Evolutionary conservation across 2,888 invertebrate species (phyloP).

Genomic region (Alitta virens): DNA sequence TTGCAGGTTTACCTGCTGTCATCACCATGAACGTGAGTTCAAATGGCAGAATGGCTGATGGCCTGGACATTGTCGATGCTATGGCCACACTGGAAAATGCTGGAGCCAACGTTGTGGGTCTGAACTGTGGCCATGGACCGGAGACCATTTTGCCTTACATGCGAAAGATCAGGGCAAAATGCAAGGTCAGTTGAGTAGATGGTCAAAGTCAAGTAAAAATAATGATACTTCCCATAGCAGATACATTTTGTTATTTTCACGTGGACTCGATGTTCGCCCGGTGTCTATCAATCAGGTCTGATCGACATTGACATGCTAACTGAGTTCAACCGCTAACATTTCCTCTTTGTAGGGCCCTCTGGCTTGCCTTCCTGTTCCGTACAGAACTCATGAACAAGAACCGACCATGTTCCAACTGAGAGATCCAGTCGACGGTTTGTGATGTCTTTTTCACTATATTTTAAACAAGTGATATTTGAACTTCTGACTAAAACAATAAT

Average conservation of each 20-base stretch:
- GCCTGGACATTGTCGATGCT: constrained; percentile 19
- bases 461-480: too few species aligned
- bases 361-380: constrained; percentile 38
- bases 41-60: too few species aligned
- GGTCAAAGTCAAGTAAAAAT: too few species aligned
- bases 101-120: constrained; percentile 48
- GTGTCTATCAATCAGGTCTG: too few species aligned
- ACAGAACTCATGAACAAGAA: constrained; percentile 32
- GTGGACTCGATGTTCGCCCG: not conserved
- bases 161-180: constrained; percentile 36
- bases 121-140: constrained; percentile 49
- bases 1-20: constrained; percentile 5
- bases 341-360: constrained; percentile 14
- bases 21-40: not conserved
- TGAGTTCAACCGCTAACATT: too few species aligned
- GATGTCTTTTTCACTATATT: too few species aligned
- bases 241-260: not conserved
- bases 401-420: constrained; percentile 38
- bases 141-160: constrained; percentile 41
- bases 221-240: too few species aligned
- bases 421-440: constrained; percentile 11
- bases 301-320: too few species aligned
- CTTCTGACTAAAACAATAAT: too few species aligned
- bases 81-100: constrained; percentile 37
- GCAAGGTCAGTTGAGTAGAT: constrained; percentile 37